These are phyloP conservation scores for Lamellibrachia columna DNA, from an alignment of 2,888 invertebrate genomes.

Conservation along the genomic window DNA sequence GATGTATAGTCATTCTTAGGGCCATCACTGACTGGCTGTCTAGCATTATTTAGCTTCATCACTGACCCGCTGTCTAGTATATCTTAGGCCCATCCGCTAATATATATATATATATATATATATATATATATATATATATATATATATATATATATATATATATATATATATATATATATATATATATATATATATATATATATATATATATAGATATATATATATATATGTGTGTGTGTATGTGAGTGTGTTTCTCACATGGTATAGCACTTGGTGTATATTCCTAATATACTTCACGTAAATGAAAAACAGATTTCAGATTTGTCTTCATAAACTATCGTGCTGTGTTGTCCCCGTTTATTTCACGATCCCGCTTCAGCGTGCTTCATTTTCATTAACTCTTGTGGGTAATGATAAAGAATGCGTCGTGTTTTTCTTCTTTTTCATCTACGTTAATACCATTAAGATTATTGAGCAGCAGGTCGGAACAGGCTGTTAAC, in stretches of 20 bases:
- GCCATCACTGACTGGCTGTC: too few relatives aligned
- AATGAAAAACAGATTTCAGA: not conserved
- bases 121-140: not conserved
- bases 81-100: not conserved
- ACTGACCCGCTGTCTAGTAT: not conserved
- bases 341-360: not conserved
- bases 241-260: not conserved
- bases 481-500: not conserved
- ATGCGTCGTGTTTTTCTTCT: not conserved
- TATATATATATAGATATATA: too few relatives aligned
- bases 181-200: too few relatives aligned
- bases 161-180: not conserved
- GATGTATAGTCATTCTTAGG: too few relatives aligned
- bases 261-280: not conserved
- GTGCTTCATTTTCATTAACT: conserved; percentile 1
- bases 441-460: not conserved
- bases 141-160: not conserved
- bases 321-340: not conserved
- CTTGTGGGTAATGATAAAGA: not conserved
- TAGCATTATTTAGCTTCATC: not conserved
- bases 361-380: not conserved
- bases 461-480: not conserved
- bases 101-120: not conserved
- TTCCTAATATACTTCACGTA: not conserved
- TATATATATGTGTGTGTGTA: not conserved